Conservation (phyloP, 2,797 vertebrate genomes). For the Cheirogaleus major region DNA sequence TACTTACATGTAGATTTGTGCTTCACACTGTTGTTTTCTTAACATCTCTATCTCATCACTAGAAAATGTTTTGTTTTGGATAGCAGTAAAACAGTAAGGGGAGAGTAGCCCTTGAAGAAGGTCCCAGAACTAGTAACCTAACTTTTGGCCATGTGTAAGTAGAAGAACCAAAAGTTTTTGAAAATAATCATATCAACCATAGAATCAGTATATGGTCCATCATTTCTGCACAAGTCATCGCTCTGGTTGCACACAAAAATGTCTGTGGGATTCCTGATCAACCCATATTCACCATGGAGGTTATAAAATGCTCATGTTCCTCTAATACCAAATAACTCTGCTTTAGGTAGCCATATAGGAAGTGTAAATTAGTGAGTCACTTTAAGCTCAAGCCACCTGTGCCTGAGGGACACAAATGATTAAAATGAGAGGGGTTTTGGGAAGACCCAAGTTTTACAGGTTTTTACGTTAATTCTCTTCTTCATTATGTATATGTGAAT, state of each 20-base stretch:
- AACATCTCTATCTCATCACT: not conserved
- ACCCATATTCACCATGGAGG: not conserved
- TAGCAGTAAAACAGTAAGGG: not conserved
- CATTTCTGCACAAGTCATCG: not conserved
- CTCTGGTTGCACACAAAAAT: not conserved
- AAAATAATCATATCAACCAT: not conserved
- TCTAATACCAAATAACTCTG: not conserved
- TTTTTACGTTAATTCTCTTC: not conserved
- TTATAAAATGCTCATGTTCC: not conserved
- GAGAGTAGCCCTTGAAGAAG: not conserved
- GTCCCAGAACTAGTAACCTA: not conserved
- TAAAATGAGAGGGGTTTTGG: not conserved
- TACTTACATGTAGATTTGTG: not conserved
- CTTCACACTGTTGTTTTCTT: not conserved
- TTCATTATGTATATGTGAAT: not conserved
- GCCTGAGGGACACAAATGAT: not conserved
- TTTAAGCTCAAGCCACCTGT: not conserved
- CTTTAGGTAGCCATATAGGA: not conserved
- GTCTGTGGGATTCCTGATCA: not conserved
- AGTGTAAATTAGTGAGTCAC: not conserved
- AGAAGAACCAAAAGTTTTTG: not conserved
- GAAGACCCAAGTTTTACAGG: not conserved
- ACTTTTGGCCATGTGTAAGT: not conserved
- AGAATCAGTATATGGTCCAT: rapidly evolving
- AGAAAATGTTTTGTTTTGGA: not conserved